Evolutionary conservation across 2,888 invertebrate species (phyloP).

Genomic region (Tetragonula carbonaria): DNA sequence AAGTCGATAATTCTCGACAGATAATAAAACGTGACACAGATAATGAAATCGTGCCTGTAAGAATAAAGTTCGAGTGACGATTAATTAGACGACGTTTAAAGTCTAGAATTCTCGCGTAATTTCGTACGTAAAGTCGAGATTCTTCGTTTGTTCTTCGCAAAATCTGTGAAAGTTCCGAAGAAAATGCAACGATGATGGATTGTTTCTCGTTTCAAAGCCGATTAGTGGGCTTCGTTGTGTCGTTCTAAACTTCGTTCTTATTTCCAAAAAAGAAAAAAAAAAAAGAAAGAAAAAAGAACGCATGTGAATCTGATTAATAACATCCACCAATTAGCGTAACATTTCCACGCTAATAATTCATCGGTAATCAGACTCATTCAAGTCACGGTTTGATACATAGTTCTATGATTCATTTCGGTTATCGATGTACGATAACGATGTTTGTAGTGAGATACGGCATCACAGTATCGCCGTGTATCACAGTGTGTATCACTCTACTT

Average conservation of each 20-base stretch:
- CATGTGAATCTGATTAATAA: neutral
- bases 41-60: neutral
- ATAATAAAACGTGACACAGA: neutral
- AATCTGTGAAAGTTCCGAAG: neutral
- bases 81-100: neutral
- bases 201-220: neutral
- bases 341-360: slow-evolving; percentile 24
- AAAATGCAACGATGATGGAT: neutral
- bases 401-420: slow-evolving; percentile 73
- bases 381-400: slow-evolving; percentile 60
- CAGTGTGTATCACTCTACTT: slow-evolving; percentile 15
- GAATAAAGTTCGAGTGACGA: neutral
- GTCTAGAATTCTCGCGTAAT: neutral
- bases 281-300: neutral
- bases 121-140: neutral
- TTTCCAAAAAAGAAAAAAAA: no score
- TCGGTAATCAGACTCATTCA: slow-evolving; percentile 64
- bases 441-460: slow-evolving; percentile 78
- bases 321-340: slow-evolving; percentile 21
- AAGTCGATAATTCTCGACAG: neutral
- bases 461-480: slow-evolving; percentile 34
- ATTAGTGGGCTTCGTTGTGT: neutral
- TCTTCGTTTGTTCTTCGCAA: neutral
- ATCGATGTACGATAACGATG: slow-evolving; percentile 76
- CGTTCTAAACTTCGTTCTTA: neutral